phyloP scores from a whole-genome alignment of 2,113 vertebrate species.

The Nothoprocta perdicaria region DNA sequence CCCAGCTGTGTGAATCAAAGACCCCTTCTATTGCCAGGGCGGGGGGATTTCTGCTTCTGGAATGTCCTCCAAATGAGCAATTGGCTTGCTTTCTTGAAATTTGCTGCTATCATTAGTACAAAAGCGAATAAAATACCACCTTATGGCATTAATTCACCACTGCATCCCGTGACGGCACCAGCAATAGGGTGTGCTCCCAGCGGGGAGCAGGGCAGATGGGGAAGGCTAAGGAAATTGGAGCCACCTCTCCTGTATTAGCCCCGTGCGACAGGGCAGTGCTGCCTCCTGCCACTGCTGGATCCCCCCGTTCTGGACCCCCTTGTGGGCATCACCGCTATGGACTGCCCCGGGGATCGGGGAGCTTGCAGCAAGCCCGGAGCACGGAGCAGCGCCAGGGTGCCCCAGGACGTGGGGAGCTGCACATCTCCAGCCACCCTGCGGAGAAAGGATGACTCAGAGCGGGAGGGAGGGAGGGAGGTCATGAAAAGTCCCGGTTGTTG shows the following conservation, averaged over 20 bases:
- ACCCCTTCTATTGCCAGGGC: accelerated
- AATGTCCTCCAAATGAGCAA: background rate
- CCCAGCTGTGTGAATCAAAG: background rate
- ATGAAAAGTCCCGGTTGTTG: background rate
- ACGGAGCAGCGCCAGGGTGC: no score
- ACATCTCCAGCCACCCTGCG: background rate
- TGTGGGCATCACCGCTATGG: accelerated
- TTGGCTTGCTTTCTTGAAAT: background rate
- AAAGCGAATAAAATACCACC: background rate
- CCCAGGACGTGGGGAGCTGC: conserved; percentile 24
- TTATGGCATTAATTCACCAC: background rate
- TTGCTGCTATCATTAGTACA: background rate
- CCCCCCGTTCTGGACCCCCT: background rate
- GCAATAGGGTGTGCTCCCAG: background rate
- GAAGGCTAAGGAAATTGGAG: no score
- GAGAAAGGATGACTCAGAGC: background rate
- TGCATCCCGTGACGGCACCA: background rate
- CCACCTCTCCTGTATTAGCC: no score
- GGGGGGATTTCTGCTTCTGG: background rate
- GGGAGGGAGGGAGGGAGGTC: background rate
- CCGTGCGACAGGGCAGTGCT: no score
- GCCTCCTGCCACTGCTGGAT: no score
- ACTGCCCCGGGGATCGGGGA: no score
- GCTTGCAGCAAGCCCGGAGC: no score
- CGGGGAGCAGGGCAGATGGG: no score